Conservation (phyloP, 2,797 vertebrate species). For the Anabas testudineus region DNA sequence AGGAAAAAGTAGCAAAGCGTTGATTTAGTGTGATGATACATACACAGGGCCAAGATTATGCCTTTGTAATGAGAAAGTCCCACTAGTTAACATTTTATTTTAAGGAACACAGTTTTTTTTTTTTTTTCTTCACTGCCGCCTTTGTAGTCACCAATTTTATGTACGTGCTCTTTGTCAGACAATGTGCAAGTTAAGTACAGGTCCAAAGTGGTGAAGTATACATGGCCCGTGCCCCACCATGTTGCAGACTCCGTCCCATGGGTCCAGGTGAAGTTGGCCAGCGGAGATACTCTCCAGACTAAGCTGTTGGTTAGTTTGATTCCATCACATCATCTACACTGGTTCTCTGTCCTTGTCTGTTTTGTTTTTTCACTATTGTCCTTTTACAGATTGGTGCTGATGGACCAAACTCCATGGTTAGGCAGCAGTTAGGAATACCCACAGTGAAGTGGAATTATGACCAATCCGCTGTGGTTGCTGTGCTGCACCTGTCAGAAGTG, state of each 20-base stretch:
- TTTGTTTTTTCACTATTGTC: not conserved
- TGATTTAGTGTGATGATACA: constrained; percentile 59
- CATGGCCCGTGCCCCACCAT: constrained; percentile 89
- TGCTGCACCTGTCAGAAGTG: constrained; percentile 95
- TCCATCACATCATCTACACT: not conserved
- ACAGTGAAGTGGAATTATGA: constrained; percentile 93
- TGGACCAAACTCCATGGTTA: constrained; percentile 93
- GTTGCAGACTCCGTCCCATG: constrained; percentile 88
- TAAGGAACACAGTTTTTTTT: constrained; percentile 6
- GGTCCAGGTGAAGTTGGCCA: constrained; percentile 92
- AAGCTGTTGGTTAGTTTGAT: constrained; percentile 92
- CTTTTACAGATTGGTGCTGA: constrained; percentile 92
- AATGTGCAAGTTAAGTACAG: constrained; percentile 91
- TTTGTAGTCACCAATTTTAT: constrained; percentile 47
- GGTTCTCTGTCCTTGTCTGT: not conserved
- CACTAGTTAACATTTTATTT: constrained; percentile 36
- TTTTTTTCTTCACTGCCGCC: constrained; percentile 1
- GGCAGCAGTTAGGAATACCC: constrained; percentile 88
- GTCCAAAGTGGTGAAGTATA: constrained; percentile 90
- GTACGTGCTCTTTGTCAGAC: constrained; percentile 81
- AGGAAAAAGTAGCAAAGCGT: constrained; percentile 53
- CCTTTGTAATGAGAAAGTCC: constrained; percentile 44
- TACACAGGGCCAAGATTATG: constrained; percentile 32
- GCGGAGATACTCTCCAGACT: constrained; percentile 91
- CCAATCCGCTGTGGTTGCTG: constrained; percentile 96